A percentile compares a stretch with the other conserved stretches of the same genome.
These are phyloP conservation scores for Drosophila ezoana DNA, from an alignment of 2,888 invertebrate species.

Conservation along the genomic window DNA sequence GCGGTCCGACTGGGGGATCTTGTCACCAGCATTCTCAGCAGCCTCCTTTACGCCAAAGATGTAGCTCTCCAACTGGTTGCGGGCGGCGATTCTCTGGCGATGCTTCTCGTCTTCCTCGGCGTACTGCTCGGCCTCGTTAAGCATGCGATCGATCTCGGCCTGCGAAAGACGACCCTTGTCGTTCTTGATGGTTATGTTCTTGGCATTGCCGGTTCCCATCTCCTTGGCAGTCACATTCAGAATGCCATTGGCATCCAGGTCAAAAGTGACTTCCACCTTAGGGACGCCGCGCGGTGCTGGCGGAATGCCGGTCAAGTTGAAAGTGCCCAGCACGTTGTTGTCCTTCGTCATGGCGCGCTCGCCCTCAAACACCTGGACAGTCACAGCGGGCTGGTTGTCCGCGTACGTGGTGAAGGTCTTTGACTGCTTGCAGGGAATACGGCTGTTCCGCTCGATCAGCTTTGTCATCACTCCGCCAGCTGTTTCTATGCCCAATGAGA, in stretches of 20 bases:
- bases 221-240: slow-evolving; percentile 93
- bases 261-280: slow-evolving; percentile 93
- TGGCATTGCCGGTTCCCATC: slow-evolving; percentile 88
- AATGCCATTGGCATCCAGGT: slow-evolving; percentile 97
- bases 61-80: slow-evolving; percentile 90
- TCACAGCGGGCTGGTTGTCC: slow-evolving; percentile 92
- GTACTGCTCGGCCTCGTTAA: slow-evolving; percentile 90
- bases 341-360: slow-evolving; percentile 96
- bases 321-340: slow-evolving; percentile 97
- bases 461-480: slow-evolving; percentile 93
- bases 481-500: slow-evolving; percentile 91
- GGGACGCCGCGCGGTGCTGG: slow-evolving; percentile 96
- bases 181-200: slow-evolving; percentile 93
- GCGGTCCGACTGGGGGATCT: slow-evolving; percentile 66
- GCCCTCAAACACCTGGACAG: slow-evolving; percentile 91
- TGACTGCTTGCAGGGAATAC: slow-evolving; percentile 90
- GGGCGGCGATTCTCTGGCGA: slow-evolving; percentile 88
- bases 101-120: slow-evolving; percentile 91
- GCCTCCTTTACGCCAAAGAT: slow-evolving; percentile 89
- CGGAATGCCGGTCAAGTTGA: slow-evolving; percentile 97
- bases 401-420: slow-evolving; percentile 92
- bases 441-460: slow-evolving; percentile 89
- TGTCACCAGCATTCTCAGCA: slow-evolving; percentile 87
- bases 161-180: slow-evolving; percentile 93
- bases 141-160: slow-evolving; percentile 92